Conservation (phyloP, 2,888 invertebrate species). For the Neuroscelio doddi region DNA sequence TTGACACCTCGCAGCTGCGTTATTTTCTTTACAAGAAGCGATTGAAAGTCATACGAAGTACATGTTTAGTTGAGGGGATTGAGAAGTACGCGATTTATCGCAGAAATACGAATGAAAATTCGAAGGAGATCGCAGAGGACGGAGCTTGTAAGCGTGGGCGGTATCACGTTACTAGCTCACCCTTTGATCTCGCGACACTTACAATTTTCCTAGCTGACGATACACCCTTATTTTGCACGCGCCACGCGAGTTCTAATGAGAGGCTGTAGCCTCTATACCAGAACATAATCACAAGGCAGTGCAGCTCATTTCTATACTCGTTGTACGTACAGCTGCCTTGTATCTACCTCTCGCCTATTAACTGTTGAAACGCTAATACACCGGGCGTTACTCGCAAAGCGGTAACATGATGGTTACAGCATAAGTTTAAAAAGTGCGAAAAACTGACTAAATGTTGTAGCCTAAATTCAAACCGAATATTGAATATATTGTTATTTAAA, state of each 20-base stretch:
- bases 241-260: constrained; percentile 69
- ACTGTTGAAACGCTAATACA: constrained; percentile 37
- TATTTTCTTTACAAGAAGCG: constrained; percentile 43
- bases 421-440: constrained; percentile 22
- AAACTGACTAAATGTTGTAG: no score
- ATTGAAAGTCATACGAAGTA: constrained; percentile 27
- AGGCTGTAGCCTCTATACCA: constrained; percentile 62
- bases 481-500: no score
- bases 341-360: constrained; percentile 43
- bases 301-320: constrained; percentile 48
- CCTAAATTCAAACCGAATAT: no score
- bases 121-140: neutral
- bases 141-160: constrained; percentile 54
- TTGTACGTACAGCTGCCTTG: constrained; percentile 43
- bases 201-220: constrained; percentile 71
- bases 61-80: no score
- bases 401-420: constrained; percentile 33
- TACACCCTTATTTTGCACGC: constrained; percentile 69
- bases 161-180: constrained; percentile 70
- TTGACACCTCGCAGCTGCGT: constrained; percentile 39
- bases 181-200: constrained; percentile 73
- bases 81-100: no score
- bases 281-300: constrained; percentile 48
- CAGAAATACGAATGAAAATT: constrained; percentile 37
- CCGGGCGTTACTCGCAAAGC: constrained; percentile 36